phyloP scores from a whole-genome alignment of 1,140 invertebrate genomes.

The Phocides pigmalion region DNA sequence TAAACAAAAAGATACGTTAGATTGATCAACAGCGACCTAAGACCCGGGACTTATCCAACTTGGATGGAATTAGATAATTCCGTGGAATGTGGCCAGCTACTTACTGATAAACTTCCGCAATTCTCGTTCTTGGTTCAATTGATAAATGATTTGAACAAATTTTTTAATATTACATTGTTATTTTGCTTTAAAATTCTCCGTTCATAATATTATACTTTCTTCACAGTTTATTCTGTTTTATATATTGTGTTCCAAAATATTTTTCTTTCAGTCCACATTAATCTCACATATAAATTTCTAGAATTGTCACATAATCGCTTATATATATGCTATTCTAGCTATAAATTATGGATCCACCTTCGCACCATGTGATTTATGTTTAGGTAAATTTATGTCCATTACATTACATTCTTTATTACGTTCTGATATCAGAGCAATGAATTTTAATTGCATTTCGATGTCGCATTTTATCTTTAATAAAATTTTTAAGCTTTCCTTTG shows the following conservation, averaged over 20 bases:
- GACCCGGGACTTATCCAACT: conserved; percentile 41
- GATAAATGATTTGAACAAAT: not conserved
- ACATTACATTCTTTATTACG: conserved; percentile 17
- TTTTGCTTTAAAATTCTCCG: not conserved
- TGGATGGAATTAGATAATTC: conserved; percentile 41
- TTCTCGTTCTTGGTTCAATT: conserved; percentile 5
- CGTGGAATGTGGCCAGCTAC: conserved; percentile 1
- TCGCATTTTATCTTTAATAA: conserved; percentile 17
- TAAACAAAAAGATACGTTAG: conserved; percentile 61
- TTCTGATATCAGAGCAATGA: conserved; percentile 2
- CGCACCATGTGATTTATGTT: conserved; percentile 6
- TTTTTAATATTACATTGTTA: no score
- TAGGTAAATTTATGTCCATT: conserved; percentile 16
- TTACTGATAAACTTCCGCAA: conserved; percentile 11
- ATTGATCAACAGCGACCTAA: conserved; percentile 42
- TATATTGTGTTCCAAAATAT: not conserved
- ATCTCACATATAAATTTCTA: not conserved
- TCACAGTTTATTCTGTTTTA: not conserved
- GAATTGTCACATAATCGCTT: conserved; percentile 5
- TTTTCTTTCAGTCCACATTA: not conserved
- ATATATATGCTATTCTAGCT: not conserved
- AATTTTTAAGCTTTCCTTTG: conserved; percentile 5
- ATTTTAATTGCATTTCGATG: conserved; percentile 24
- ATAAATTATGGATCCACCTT: conserved; percentile 19
- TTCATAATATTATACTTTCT: not conserved